Percentiles rank a stretch among this genome's conserved stretches.
Evolutionary conservation across 2,888 invertebrate genomes (phyloP).

Genomic region (Pollenia amentaria): DNA sequence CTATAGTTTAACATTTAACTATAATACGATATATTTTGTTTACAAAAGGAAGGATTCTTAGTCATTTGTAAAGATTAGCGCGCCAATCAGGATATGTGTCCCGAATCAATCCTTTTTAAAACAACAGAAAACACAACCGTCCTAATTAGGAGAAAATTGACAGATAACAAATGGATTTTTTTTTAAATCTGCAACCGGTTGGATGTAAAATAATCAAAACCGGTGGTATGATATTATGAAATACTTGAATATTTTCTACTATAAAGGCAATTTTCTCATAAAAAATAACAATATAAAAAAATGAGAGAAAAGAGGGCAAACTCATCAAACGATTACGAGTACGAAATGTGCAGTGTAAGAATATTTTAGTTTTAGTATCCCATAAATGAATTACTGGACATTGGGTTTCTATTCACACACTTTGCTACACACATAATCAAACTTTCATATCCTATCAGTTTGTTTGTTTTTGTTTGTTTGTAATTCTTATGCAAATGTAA

Average conservation of each 20-base stretch:
- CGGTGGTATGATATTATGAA: conserved; percentile 4
- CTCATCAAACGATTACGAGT: conserved; percentile 46
- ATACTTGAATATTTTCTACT: conserved; percentile 25
- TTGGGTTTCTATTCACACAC: not conserved
- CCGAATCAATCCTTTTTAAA: conserved; percentile 5
- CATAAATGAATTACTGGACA: conserved; percentile 48
- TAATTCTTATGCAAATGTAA: conserved; percentile 16
- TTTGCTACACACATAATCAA: not conserved
- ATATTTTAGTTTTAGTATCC: conserved; percentile 28
- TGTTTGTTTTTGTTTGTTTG: conserved; percentile 23
- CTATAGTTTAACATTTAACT: too few species aligned
- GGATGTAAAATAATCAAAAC: conserved; percentile 17
- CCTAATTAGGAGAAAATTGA: conserved; percentile 27
- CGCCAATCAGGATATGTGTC: not conserved
- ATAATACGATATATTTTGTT: not conserved
- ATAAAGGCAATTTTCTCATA: conserved; percentile 26
- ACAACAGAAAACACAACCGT: not conserved
- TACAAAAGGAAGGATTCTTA: not conserved
- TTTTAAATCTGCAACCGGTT: conserved; percentile 22
- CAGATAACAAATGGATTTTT: conserved; percentile 17
- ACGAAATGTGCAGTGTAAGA: conserved; percentile 20
- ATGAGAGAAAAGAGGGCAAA: conserved; percentile 41
- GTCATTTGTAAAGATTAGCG: conserved; percentile 46
- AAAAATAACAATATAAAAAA: not conserved
- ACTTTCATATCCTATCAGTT: conserved; percentile 2